Evolutionary conservation across 2,113 vertebrate species (phyloP), one percentile per base, ranked within the genome.

Genomic region (Ceyx melanurus): DNA sequence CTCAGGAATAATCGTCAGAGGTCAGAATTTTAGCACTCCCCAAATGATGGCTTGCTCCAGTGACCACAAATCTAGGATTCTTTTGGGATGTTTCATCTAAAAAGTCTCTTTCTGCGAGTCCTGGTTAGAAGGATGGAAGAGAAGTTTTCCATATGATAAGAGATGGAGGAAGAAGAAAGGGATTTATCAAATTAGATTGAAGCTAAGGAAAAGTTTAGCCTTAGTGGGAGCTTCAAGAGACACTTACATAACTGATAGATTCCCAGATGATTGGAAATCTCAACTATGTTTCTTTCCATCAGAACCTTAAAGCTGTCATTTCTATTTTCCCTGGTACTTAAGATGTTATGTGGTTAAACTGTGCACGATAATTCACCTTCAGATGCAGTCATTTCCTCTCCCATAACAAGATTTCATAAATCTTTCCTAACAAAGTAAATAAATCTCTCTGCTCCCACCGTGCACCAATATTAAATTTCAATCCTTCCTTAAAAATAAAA

Each of bases 391-490:
- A 66, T 33, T 46, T 95, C 65, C 73, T 79, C 62, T 72, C 16
- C 37, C n/a, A 50, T 67, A 95, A 95, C 67, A 50, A 72, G 81
- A 75, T 58, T 92, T n/a, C 78, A 93, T 90, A 96, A 92, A 91
- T 95, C 74, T 95, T 72, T 50, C 37, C 57, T 60, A 35, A 74
- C 48, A 64, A 60, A 86, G 58, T 80, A 94, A 77, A 94, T 91
- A 96, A 94, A 95, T 93, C 86, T 96, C 76, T 77, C 28, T 2
- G 37, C 45, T 88, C 74, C 29, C 43, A 67, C 60, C 37, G 56
- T 78, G 29, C 68, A 76, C 90, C 31, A 46, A 92, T 94, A 95
- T 90, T 90, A 91, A 76, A 92, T 96, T 96, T 92, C 90, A 93
- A 10, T 88, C 66, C 46, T 88, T 92, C 64, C 56, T 90, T 89